Percentiles rank a stretch among this genome's conserved stretches.
Evolutionary conservation across 2,113 vertebrate species (phyloP).

Genomic region (Cercocebus atys): DNA sequence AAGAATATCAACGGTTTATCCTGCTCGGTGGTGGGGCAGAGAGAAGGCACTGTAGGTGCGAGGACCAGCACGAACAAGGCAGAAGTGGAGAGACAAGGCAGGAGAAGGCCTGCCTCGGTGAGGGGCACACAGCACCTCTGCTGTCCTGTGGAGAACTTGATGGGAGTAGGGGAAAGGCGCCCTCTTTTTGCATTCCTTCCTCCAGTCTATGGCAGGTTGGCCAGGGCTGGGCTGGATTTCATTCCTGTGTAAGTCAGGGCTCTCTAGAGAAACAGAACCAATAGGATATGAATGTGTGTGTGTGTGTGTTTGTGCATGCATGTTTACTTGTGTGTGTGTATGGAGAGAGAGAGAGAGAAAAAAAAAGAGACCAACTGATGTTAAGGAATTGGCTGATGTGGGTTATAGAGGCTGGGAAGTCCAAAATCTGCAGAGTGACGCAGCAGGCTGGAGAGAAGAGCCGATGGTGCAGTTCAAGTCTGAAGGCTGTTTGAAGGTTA

Average conservation of each 20-base stretch:
- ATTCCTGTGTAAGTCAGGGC: not conserved
- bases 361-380: not conserved
- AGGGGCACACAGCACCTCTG: not conserved
- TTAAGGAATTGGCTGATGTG: not conserved
- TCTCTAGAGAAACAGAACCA: not conserved
- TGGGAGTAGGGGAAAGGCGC: not conserved
- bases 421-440: not conserved
- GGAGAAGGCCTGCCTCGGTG: fast-evolving
- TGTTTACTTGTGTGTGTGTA: not conserved
- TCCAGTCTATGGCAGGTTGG: not conserved
- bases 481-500: not conserved
- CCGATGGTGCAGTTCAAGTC: not conserved
- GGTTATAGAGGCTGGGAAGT: not conserved
- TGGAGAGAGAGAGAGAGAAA: not conserved
- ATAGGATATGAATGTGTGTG: not conserved
- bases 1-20: not conserved
- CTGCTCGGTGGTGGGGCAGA: not conserved
- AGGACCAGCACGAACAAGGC: not conserved
- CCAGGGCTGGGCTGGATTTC: not conserved
- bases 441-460: not conserved
- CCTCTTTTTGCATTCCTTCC: not conserved
- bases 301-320: not conserved
- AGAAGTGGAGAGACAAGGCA: not conserved
- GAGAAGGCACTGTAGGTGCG: not conserved
- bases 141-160: not conserved